Evolutionary conservation across 1,140 invertebrate species (phyloP).

Genomic region (Scylla paramamosain): DNA sequence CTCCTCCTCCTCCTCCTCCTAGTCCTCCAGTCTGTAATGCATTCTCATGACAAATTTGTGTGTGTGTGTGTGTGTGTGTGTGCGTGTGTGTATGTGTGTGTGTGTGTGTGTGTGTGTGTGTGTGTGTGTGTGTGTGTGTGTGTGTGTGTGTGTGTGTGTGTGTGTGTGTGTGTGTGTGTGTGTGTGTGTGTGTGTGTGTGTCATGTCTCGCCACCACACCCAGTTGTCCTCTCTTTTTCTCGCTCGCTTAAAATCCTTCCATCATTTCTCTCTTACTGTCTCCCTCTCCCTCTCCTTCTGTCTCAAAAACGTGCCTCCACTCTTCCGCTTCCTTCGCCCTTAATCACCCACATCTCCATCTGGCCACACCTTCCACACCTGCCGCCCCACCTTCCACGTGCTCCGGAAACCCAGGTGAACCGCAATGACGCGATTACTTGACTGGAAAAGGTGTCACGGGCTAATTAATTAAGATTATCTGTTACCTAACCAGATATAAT

Average conservation of each 20-base stretch:
- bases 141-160: too few species aligned
- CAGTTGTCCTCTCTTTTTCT: background rate
- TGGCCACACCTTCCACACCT: background rate
- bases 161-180: too few species aligned
- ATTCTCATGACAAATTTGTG: background rate
- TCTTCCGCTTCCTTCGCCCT: background rate
- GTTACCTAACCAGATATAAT: background rate
- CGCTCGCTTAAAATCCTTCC: background rate
- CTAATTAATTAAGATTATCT: background rate
- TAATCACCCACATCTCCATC: background rate
- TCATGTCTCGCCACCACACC: background rate
- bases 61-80: background rate
- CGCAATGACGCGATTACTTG: background rate
- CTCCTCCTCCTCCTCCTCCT: too few species aligned
- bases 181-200: background rate
- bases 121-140: background rate
- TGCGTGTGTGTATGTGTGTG: too few species aligned
- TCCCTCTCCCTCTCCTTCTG: background rate
- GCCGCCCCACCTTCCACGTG: background rate
- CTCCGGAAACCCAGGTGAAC: background rate
- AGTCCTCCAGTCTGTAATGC: too few species aligned
- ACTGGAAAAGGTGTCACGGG: background rate
- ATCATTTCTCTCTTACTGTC: background rate
- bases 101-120: background rate
- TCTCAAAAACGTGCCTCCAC: background rate